Percentiles rank a stretch among this genome's conserved stretches.
These are phyloP conservation scores for Mylabris sibirica DNA, from an alignment of 2,888 invertebrate genomes.

Conservation along the genomic window DNA sequence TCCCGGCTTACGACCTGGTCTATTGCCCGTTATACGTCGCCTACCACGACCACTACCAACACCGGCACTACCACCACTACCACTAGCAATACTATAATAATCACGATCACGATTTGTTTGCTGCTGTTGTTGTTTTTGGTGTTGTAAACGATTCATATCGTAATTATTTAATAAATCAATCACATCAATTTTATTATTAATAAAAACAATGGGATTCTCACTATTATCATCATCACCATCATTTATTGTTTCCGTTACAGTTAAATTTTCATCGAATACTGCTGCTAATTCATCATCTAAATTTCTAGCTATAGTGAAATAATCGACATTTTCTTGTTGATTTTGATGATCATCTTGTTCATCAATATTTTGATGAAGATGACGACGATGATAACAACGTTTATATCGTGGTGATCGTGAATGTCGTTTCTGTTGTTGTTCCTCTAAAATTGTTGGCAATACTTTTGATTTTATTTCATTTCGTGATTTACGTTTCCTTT, in stretches of 20 bases:
- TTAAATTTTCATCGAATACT: slow-evolving; percentile 40
- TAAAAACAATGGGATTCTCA: slow-evolving; percentile 56
- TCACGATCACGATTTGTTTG: not conserved
- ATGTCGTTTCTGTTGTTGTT: slow-evolving; percentile 24
- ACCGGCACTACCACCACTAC: slow-evolving; percentile 39
- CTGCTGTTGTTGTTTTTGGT: not conserved
- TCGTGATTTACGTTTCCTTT: slow-evolving; percentile 61
- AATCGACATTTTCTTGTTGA: slow-evolving; percentile 53
- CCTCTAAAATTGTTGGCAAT: slow-evolving; percentile 49
- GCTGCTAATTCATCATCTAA: slow-evolving; percentile 61
- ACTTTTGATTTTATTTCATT: slow-evolving; percentile 37
- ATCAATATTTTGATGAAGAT: slow-evolving; percentile 29
- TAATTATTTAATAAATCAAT: slow-evolving; percentile 58
- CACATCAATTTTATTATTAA: slow-evolving; percentile 46
- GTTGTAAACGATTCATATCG: slow-evolving; percentile 58
- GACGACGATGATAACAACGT: slow-evolving; percentile 22
- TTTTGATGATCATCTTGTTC: slow-evolving; percentile 59
- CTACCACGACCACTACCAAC: slow-evolving; percentile 45
- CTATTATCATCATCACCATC: slow-evolving; percentile 57
- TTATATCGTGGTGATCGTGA: slow-evolving; percentile 17
- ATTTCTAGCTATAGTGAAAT: slow-evolving; percentile 56
- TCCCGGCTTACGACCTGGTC: slow-evolving; percentile 52
- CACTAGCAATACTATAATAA: slow-evolving; percentile 43
- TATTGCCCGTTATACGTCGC: slow-evolving; percentile 7
- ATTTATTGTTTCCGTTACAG: slow-evolving; percentile 37